Evolutionary conservation across 2,113 vertebrate genomes (phyloP), one percentile per base, ranked within the genome.

Genomic region (Oophaga pumilio): DNA sequence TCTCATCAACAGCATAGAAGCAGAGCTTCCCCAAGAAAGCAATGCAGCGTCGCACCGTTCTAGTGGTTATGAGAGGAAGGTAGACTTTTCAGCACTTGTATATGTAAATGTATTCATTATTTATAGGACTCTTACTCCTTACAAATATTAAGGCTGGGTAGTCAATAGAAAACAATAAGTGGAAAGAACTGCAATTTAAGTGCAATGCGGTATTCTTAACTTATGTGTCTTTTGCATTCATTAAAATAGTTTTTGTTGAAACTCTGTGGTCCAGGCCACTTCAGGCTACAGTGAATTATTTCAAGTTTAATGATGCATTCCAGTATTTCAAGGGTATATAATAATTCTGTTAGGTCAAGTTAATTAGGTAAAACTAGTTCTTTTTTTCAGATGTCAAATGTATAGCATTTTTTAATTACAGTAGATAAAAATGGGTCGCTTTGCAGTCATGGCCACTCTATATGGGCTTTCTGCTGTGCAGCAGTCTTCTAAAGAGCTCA

Each of bases 401-500:
- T 69, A 80, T 80, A n/a, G 18, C 6, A 69, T 53, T 68, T 43
- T 50, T 26, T n/a, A 68, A 26, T 69, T 83, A 69, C 81, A 60
- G 84, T 64, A 86, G 57, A 64, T 43, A 77, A 64, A 43, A 26
- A 66, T 28, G 74, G 93, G 96, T 97, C 92, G 97, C 97, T 98
- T 97, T 98, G 96, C 97, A 97, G 97, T 96, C 96, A 94, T 90
- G 92, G 93, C 92, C 95, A 94, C 92, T 95, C 94, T 95, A 95
- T 95, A 95, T 94, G 94, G 94, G 94, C 94, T 94, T 94, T 94
- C 94, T 94, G 95, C 93, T 95, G 94, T 94, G 95, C 95, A 96
- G 94, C 95, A 94, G 94, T 92, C 95, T 94, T 95, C 94, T 94
- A 95, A 95, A 95, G 95, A 95, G 94, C 95, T 95, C 94, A 93